Evolutionary conservation across 2,797 vertebrate genomes (phyloP), one percentile per base, ranked within the genome.

Genomic region (Anabacerthia variegaticeps): DNA sequence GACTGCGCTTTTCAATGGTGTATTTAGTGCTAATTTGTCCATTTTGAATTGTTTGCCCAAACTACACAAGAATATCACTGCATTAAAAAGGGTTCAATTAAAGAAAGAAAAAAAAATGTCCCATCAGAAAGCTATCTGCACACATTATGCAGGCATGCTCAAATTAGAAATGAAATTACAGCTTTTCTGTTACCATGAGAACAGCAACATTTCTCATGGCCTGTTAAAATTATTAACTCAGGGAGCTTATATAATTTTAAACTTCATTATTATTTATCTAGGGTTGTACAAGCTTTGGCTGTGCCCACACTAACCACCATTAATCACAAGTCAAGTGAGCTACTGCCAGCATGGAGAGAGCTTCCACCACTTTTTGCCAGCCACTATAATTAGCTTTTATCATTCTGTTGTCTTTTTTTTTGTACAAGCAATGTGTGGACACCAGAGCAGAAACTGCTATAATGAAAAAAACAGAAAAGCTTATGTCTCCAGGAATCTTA

Each of bases 181-280:
- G 89, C 93, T 95, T 96, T 88, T 48, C 79, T 81, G 97, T 98
- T 98, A 92, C 98, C 97, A 97, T 98, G 97, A 97, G 97, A 98
- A 98, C 97, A 92, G 78, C 80, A 69, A 78, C 76, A 69, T 97
- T 95, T 95, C 93, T 95, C 88, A 56, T 49, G 30, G 88, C 88
- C 94, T 86, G 85, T 94, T 97, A 89, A 91, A 97, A 97, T 96
- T 97, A 97, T 97, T 95, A 97, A 97, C 96, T 97, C 89, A 46
- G 92, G 92, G 95, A 97, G 44, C 93, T 94, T 94, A 74, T 92
- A 95, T 97, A 81, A 97, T 95, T 95, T 94, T 78, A 95, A 95
- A 97, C 55, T 89, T 93, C 74, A 55, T 89, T 88, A 69, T 97
- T 97, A 96, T 96, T 98, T 97, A 92, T 95, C 81, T 85, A 63